phyloP scores from a whole-genome alignment of 2,888 invertebrate genomes.

The Glyphotaelius pellucidus region DNA sequence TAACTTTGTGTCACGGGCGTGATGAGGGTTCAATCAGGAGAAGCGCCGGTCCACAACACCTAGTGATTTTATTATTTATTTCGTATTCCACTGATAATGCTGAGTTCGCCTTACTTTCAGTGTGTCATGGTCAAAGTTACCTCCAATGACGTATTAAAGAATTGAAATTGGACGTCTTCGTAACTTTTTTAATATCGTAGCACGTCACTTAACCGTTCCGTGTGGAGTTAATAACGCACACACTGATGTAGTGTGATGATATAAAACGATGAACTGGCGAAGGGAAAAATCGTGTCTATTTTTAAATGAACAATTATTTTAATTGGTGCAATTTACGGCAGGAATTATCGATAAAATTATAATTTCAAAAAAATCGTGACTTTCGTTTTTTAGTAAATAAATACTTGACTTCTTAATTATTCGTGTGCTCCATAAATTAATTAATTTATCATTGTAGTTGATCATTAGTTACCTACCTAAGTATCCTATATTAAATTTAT shows the following conservation, averaged over 20 bases:
- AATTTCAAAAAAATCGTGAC: not conserved
- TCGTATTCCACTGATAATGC: not conserved
- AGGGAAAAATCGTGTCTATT: not conserved
- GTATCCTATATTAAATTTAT: not conserved
- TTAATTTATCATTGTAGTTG: too few species aligned
- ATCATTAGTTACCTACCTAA: not conserved
- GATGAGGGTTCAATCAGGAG: constrained; percentile 38
- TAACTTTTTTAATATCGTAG: not conserved
- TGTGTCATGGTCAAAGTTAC: not conserved
- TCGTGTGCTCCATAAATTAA: too few species aligned
- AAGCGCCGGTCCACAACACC: not conserved
- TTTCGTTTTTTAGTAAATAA: not conserved
- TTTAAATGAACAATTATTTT: not conserved
- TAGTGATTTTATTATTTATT: not conserved
- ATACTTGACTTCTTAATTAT: not conserved
- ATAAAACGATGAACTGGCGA: not conserved
- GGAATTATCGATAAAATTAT: not conserved
- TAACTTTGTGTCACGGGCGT: constrained; percentile 45
- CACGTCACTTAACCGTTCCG: not conserved
- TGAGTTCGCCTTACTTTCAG: not conserved
- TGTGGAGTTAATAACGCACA: not conserved
- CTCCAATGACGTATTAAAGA: not conserved
- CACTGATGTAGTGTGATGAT: not conserved
- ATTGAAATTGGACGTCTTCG: not conserved
- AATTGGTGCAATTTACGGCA: not conserved